Evolutionary conservation across 2,888 invertebrate genomes (phyloP), one percentile per base, ranked within the genome.

Genomic region (Apeira syringaria): DNA sequence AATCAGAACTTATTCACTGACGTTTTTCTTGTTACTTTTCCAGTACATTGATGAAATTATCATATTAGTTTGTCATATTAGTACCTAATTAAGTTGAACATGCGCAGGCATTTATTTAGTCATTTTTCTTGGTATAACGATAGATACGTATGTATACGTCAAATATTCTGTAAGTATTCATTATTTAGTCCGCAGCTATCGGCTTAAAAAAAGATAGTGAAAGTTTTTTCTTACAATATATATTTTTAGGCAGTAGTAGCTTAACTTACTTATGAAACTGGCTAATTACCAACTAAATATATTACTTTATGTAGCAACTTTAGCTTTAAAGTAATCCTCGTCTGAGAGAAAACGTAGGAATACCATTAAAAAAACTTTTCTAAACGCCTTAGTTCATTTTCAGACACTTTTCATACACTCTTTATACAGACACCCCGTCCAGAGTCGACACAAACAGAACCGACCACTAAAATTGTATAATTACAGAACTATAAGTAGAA

Each of bases 401-500:
- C 18, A 46, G 33, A 31, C 13, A 12, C 26, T 24, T 44, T 34
- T 42, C 36, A 47, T 42, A 40, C 52, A 46, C 46, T 42, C 50
- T 50, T 11, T 34, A 34, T 45, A 51, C 35, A 34, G 22, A 49
- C 52, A 57, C 48, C n/a, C n/a, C 50, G 53, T 52, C 48, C 50
- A 37, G 45, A 43, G 26, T 9, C 26, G 8, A 27, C 9, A 25
- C 30, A 30, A 40, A 10, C 34, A 43, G 41, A 53, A 47, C 45
- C 53, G 48, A 56, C 51, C 47, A 38, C 36, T 52, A 61, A 57
- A 65, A 61, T 56, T 57, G 56, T 67, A 67, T 67, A 66, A 73
- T 69, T 68, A 74, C 63, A 48, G 47, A 34, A 53, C 62, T 61
- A 64, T 62, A 61, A 60, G 59, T 61, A 59, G 64, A 64, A 45